phyloP scores from a whole-genome alignment of 2,113 vertebrate genomes.

The Thamnophis sirtalis region DNA sequence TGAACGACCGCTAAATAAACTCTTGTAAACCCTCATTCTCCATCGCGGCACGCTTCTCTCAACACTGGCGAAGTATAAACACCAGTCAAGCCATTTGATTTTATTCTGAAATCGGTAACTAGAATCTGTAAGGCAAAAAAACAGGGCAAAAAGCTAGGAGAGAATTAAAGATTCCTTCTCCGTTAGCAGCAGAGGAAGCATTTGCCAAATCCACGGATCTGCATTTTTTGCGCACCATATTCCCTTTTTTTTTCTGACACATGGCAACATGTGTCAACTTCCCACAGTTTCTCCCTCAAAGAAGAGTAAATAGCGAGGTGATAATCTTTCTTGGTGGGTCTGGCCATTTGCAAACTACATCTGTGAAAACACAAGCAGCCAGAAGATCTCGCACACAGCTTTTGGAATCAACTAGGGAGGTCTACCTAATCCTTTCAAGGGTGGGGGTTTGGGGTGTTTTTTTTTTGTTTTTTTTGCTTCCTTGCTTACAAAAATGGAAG shows the following conservation, averaged over 20 bases:
- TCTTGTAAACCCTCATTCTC: background rate
- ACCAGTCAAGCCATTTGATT: background rate
- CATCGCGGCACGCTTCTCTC: background rate
- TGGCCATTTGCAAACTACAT: constrained; percentile 19
- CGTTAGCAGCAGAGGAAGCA: background rate
- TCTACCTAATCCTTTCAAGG: accelerated
- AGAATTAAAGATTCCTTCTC: background rate
- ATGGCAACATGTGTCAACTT: constrained; percentile 21
- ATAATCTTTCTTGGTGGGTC: constrained; percentile 17
- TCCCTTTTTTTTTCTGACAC: constrained; percentile 8
- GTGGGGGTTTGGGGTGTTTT: background rate
- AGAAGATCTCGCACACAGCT: constrained; percentile 17
- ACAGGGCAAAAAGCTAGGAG: background rate
- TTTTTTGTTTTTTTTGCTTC: background rate
- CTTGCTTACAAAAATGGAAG: background rate
- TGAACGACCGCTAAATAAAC: background rate
- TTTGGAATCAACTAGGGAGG: constrained; percentile 11
- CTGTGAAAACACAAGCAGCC: constrained; percentile 26
- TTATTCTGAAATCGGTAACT: background rate
- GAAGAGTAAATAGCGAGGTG: constrained; percentile 18
- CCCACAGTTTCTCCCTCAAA: constrained; percentile 16
- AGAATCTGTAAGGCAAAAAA: background rate
- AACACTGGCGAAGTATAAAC: background rate
- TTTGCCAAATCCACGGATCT: background rate
- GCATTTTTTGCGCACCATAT: background rate